Evolutionary conservation across 1,140 invertebrate genomes (phyloP), one percentile per base, ranked within the genome.

Genomic region (Drosophila miranda): DNA sequence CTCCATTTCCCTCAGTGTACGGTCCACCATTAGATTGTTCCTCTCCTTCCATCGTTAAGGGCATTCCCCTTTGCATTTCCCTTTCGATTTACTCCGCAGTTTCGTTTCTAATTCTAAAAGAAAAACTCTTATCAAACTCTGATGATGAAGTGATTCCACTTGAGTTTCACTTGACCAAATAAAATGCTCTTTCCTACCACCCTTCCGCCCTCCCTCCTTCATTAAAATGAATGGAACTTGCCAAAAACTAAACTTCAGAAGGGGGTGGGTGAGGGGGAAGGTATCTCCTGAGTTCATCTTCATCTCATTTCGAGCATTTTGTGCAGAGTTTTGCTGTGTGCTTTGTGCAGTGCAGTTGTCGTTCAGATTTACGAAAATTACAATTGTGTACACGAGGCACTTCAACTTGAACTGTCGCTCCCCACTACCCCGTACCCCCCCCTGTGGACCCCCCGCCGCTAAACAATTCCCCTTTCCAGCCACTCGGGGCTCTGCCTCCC

Each of bases 281-380:
- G 52, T 63, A 63, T 64, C 61, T 63, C 34, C 34, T 30, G 61
- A 41, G 62, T 58, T 74, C 60, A 71, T 50, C 73, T 52, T 69
- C 59, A 38, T 38, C 34, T 38, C 11, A 23, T 44, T 62, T 55
- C 57, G 44, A 28, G 56, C 56, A 73, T 49, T 68, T 80, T 63
- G 34, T 63, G 34, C 55, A 60, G 50, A 50, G 51, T 62, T 63
- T 26, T 26, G 23, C 19, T 49, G 14, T 41, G 34, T 21, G 13
- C 23, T 57, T 11, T 41, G 38, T 45, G 23, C 34, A 50, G 50
- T 61, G 53, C 43, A 63, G 62, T 68, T 68, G 45, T 75, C 60
- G 54, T 67, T 67, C 63, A 80, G 81, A 86, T 86, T 84, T 77
- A 64, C 67, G 73, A 74, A 83, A 83, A 86, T 86, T 83, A 86